phyloP scores from a whole-genome alignment of 2,797 vertebrate species.

The Adrianichthys oophorus region DNA sequence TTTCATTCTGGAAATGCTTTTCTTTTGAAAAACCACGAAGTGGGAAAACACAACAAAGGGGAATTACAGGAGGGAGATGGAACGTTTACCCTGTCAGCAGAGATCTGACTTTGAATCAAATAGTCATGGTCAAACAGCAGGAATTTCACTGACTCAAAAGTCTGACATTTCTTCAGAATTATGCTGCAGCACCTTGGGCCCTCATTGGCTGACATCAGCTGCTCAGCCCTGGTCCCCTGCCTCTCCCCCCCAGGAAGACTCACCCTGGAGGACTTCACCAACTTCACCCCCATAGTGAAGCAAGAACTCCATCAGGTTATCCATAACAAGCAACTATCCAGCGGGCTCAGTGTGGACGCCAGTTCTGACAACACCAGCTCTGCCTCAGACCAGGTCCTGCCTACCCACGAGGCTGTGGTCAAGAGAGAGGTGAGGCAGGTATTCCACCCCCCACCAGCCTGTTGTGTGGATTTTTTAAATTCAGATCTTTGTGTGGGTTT shows the following conservation, averaged over 20 bases:
- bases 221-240: constrained; percentile 91
- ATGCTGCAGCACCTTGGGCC: constrained; percentile 94
- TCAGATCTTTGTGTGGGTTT: background rate
- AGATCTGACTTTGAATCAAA: too few species aligned
- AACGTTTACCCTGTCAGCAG: too few species aligned
- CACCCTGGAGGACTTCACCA: constrained; percentile 92
- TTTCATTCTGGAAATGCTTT: too few species aligned
- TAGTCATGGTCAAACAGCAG: too few species aligned
- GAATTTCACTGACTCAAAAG: background rate
- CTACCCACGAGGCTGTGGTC: background rate
- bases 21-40: too few species aligned
- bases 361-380: constrained; percentile 80
- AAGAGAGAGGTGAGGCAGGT: constrained; percentile 67
- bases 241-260: constrained; percentile 89
- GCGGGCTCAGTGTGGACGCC: constrained; percentile 79
- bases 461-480: background rate
- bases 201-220: constrained; percentile 91
- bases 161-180: constrained; percentile 74
- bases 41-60: too few species aligned
- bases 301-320: constrained; percentile 93
- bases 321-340: constrained; percentile 86
- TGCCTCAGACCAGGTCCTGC: constrained; percentile 63
- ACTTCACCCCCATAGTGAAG: constrained; percentile 90
- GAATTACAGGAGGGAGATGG: too few species aligned
- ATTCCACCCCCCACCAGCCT: too few species aligned